phyloP scores from a whole-genome alignment of 2,797 vertebrate species.

The Pelochelys cantorii region DNA sequence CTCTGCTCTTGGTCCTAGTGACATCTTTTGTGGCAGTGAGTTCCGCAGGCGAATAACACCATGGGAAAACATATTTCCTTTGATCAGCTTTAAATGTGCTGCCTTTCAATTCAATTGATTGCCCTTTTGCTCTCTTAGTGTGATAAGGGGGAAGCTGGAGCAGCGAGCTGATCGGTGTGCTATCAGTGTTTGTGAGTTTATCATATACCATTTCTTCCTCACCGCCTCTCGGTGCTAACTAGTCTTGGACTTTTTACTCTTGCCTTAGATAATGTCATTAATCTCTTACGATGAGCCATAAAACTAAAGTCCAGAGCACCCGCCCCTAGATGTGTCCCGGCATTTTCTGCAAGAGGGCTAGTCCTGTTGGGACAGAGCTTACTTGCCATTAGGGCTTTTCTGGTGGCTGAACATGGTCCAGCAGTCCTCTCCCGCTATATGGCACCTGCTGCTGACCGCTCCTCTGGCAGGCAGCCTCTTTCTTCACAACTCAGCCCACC shows the following conservation, averaged over 20 bases:
- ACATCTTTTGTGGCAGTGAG: not conserved
- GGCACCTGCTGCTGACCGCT: no score
- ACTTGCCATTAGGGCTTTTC: not conserved
- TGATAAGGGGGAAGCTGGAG: not conserved
- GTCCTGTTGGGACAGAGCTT: not conserved
- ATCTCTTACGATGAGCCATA: not conserved
- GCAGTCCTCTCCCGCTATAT: not conserved
- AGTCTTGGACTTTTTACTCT: not conserved
- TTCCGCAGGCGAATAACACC: not conserved
- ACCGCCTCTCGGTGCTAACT: not conserved
- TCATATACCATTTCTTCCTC: not conserved
- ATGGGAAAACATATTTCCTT: not conserved
- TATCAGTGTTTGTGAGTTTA: not conserved
- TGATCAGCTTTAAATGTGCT: not conserved
- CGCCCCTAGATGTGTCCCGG: not conserved
- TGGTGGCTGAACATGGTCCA: not conserved
- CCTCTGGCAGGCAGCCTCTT: not conserved
- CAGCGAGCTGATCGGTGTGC: not conserved
- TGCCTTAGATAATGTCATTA: not conserved
- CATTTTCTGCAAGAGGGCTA: not conserved
- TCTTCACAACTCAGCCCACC: not conserved
- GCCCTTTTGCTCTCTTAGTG: not conserved
- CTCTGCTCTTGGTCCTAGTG: not conserved
- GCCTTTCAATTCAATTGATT: not conserved
- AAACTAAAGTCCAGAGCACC: not conserved